Evolutionary conservation across 1,140 invertebrate genomes (phyloP), one percentile per base, ranked within the genome.

Genomic region (Zaprionus inermis): DNA sequence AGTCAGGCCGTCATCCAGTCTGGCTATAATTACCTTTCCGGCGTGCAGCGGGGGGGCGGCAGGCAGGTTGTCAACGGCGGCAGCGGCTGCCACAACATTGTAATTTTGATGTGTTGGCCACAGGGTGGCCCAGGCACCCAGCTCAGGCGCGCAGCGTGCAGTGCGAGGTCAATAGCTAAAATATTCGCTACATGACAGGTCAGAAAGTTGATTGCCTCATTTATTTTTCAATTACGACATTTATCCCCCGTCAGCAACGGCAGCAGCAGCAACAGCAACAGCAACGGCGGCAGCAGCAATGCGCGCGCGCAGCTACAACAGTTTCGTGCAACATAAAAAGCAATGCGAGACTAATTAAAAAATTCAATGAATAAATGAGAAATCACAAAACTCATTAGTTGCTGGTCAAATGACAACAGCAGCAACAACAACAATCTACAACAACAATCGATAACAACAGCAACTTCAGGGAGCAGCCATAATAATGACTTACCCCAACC

Each of bases 171-270:
- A 79, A 89, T 89, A 78, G 76, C 84, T 89, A 81, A 89, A 82
- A 88, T 89, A 88, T 89, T 83, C 70, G 83, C 78, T 73, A 78
- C 78, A 88, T 76, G 84, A 89, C 84, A 88, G 83, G 84, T 88
- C 83, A 78, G 77, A 78, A 89, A 89, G 83, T 88, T 88, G 83
- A 88, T 88, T 88, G 83, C 83, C 84, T 88, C 83, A 88, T 88
- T 88, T 88, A 88, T 89, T 89, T 88, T 88, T 88, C 83, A 89
- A 88, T 88, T 88, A 88, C 83, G 82, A 88, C 83, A 88, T 83
- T 88, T 88, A 85, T 89, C 63, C 55, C 79, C 55, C 79, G 70
- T 68, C 72, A 75, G 28, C 55, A 71, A 34, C 46, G 46, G 32
- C 49, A 66, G n/a, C 20, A 69, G 0, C 28, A 41, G 22, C 16